Evolutionary conservation across 2,888 invertebrate species (phyloP).

Genomic region (Diploptera punctata): DNA sequence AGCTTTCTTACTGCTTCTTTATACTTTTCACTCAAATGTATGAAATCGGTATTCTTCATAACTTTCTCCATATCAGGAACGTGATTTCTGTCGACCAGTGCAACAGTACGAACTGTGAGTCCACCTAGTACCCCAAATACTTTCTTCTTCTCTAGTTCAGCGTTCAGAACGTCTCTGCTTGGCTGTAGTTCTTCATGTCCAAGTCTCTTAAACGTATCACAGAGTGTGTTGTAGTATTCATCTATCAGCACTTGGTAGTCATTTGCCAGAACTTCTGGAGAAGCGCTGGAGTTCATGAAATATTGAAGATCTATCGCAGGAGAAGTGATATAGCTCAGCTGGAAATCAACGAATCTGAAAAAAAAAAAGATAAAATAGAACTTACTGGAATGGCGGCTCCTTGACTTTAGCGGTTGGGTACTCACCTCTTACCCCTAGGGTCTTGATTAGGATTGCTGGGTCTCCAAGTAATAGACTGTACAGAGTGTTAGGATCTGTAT

Average conservation of each 20-base stretch:
- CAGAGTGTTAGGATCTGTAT: too few species aligned
- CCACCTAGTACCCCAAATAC: background rate
- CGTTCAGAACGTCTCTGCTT: background rate
- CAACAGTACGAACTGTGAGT: background rate
- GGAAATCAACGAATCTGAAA: too few species aligned
- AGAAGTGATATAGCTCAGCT: background rate
- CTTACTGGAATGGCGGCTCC: too few species aligned
- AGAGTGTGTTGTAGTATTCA: background rate
- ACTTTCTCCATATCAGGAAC: background rate
- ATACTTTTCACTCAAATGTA: background rate
- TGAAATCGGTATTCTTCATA: background rate
- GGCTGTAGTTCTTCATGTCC: background rate
- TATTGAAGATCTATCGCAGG: background rate
- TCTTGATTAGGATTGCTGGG: too few species aligned
- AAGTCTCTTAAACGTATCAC: background rate
- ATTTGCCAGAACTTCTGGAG: background rate
- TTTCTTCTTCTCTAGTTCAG: background rate
- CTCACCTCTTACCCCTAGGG: too few species aligned
- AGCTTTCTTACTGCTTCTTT: background rate
- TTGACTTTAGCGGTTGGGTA: too few species aligned
- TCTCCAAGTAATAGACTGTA: too few species aligned
- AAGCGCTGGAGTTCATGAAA: too few species aligned
- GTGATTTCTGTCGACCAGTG: background rate
- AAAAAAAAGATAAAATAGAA: too few species aligned
- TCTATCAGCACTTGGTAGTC: background rate